Evolutionary conservation across 1,140 invertebrate genomes (phyloP).

Genomic region (Tetranychus cinnabarinus): DNA sequence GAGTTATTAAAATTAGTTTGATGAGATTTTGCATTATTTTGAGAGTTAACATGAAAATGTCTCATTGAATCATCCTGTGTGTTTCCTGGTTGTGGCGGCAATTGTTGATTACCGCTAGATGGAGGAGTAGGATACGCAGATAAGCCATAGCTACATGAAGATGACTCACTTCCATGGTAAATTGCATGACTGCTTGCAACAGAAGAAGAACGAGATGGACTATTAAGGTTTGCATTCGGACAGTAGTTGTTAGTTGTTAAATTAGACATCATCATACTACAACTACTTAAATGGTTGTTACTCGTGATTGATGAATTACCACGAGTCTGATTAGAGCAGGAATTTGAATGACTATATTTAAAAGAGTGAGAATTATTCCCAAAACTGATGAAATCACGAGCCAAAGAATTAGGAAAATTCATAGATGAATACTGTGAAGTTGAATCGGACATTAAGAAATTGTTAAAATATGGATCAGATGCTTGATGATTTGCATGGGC

Average conservation of each 20-base stretch:
- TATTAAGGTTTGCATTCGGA: background rate
- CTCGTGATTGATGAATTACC: background rate
- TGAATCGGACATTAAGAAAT: background rate
- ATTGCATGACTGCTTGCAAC: slow-evolving; percentile 5
- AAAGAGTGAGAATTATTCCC: background rate
- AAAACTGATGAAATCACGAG: background rate
- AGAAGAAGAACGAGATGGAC: slow-evolving; percentile 5
- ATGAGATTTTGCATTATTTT: background rate
- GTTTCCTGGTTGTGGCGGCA: background rate
- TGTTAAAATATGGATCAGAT: background rate
- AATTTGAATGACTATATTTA: background rate
- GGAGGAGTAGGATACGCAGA: slow-evolving; percentile 10
- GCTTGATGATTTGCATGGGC: background rate
- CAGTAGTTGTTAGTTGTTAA: background rate
- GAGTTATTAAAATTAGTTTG: background rate
- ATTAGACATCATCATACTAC: background rate
- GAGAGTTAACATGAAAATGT: background rate
- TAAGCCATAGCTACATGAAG: slow-evolving; percentile 7
- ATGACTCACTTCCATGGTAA: slow-evolving; percentile 1
- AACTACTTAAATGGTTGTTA: background rate
- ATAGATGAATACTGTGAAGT: background rate
- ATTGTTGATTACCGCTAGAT: slow-evolving; percentile 3
- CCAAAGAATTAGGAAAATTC: background rate
- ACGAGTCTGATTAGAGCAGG: background rate
- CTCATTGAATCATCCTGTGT: background rate